Evolutionary conservation across 2,888 invertebrate species (phyloP).

Genomic region (Noctuana brunneofusca): DNA sequence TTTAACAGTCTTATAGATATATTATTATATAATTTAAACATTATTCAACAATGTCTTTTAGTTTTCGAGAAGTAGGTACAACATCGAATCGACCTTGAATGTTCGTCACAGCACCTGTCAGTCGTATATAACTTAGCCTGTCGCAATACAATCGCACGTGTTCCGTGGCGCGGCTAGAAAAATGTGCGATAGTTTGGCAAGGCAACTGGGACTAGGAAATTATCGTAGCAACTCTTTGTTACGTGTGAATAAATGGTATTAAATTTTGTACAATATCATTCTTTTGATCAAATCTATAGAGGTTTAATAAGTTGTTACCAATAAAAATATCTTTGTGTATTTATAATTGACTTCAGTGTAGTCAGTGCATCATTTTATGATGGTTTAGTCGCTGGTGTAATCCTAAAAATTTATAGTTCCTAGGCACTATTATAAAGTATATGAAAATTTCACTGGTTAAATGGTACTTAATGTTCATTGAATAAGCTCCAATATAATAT

Average conservation of each 20-base stretch:
- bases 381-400: not conserved
- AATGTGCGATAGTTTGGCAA: constrained; percentile 65
- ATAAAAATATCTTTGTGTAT: not conserved
- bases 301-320: no score
- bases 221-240: constrained; percentile 39
- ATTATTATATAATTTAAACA: no score
- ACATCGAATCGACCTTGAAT: constrained; percentile 50
- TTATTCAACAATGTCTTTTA: not conserved
- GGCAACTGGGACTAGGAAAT: constrained; percentile 51
- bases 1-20: not conserved
- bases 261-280: not conserved
- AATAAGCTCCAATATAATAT: not conserved
- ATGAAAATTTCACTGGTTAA: constrained; percentile 1
- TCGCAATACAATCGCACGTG: constrained; percentile 47
- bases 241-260: not conserved
- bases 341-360: no score
- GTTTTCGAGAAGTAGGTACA: constrained; percentile 9
- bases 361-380: no score
- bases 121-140: constrained; percentile 58
- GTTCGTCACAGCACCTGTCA: constrained; percentile 59
- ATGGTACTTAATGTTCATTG: not conserved
- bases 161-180: constrained; percentile 33
- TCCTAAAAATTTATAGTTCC: not conserved
- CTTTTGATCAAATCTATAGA: no score
- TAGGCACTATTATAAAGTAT: not conserved